These are phyloP conservation scores for Temnothorax curvispinosus DNA, from an alignment of 1,140 invertebrate genomes.

Conservation along the genomic window DNA sequence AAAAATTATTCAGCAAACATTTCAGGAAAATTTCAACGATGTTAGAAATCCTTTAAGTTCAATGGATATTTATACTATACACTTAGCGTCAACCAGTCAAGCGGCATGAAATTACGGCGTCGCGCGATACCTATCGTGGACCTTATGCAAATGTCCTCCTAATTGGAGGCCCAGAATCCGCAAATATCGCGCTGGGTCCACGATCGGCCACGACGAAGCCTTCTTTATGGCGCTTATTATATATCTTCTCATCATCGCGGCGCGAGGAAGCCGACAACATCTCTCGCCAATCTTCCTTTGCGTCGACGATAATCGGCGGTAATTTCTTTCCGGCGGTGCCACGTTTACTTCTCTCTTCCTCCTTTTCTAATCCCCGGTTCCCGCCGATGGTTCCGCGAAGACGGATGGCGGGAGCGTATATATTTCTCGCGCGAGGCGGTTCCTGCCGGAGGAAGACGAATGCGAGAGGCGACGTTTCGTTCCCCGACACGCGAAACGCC, in stretches of 20 bases:
- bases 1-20: not conserved
- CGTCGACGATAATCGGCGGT: slow-evolving; percentile 64
- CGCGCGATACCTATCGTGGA: not conserved
- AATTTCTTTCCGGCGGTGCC: slow-evolving; percentile 61
- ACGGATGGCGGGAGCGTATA: slow-evolving; percentile 42
- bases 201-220: not conserved
- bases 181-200: slow-evolving; percentile 20
- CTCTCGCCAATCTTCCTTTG: slow-evolving; percentile 29
- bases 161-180: slow-evolving; percentile 27
- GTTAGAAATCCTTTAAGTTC: not conserved
- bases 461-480: slow-evolving; percentile 30
- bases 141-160: not conserved
- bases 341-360: not conserved
- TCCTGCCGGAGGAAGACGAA: slow-evolving; percentile 52
- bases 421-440: slow-evolving; percentile 47
- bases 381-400: slow-evolving; percentile 40
- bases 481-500: slow-evolving; percentile 22
- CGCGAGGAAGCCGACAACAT: slow-evolving; percentile 48
- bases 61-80: too few species aligned
- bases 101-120: not conserved
- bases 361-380: not conserved
- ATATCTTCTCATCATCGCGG: slow-evolving; percentile 49
- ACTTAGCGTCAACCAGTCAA: not conserved
- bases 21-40: not conserved
- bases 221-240: slow-evolving; percentile 54